phyloP scores from a whole-genome alignment of 2,113 vertebrate species.

The Anoura caudifer region DNA sequence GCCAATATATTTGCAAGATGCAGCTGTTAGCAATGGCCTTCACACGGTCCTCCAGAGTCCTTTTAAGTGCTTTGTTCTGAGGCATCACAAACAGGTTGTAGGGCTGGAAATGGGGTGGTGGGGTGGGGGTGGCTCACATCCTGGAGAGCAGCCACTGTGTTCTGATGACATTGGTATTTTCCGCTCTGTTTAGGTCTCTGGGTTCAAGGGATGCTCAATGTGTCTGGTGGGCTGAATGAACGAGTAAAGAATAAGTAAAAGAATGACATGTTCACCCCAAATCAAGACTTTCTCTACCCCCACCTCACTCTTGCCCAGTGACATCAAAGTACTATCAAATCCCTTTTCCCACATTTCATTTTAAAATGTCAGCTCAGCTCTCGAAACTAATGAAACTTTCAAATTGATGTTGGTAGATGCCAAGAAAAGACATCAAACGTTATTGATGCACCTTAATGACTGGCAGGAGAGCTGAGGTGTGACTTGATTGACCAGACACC shows the following conservation, averaged over 20 bases:
- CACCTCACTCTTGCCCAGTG: not conserved
- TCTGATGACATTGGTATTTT: not conserved
- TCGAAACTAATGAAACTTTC: not conserved
- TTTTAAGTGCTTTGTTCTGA: not conserved
- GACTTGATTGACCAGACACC: not conserved
- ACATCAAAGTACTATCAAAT: not conserved
- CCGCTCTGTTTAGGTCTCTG: not conserved
- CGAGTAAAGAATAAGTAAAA: not conserved
- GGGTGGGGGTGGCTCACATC: not conserved
- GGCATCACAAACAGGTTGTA: too few relatives aligned
- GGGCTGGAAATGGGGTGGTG: not conserved
- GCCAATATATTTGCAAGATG: not conserved
- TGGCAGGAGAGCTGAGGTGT: not conserved
- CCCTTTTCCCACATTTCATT: not conserved
- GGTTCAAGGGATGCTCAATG: not conserved
- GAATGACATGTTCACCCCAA: not conserved
- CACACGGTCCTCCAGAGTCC: not conserved
- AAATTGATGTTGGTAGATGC: not conserved
- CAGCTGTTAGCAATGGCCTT: fast-evolving
- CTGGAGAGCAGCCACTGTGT: not conserved
- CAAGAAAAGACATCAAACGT: not conserved
- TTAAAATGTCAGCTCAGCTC: not conserved
- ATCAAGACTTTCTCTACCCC: not conserved
- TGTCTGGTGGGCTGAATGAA: not conserved
- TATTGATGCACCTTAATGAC: fast-evolving